phyloP scores from a whole-genome alignment of 2,797 vertebrate species.

The Darevskia nairensis region DNA sequence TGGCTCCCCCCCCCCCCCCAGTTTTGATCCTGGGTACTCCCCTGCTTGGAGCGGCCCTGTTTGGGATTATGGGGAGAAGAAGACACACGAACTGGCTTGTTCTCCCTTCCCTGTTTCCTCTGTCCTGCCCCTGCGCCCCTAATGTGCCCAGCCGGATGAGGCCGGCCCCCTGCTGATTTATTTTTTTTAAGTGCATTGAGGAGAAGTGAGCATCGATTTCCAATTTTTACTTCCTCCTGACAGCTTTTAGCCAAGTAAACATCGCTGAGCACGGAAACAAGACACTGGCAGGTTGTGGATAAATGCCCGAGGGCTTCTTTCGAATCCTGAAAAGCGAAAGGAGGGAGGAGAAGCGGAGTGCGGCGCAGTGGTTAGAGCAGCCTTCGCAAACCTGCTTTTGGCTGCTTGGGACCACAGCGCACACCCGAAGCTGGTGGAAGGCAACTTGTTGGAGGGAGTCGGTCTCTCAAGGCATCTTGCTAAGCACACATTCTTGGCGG shows the following conservation, averaged over 20 bases:
- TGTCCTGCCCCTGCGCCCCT: background rate
- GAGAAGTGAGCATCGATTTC: constrained; percentile 4
- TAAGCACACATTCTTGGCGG: background rate
- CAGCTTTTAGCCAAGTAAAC: constrained; percentile 29
- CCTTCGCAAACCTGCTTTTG: no score
- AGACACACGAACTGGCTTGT: background rate
- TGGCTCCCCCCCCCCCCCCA: no score
- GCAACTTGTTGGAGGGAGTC: no score
- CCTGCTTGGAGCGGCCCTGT: no score
- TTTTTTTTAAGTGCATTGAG: background rate
- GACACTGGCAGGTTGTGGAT: background rate
- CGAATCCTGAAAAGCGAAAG: background rate
- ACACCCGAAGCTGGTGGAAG: background rate
- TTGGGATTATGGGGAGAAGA: background rate
- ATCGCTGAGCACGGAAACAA: background rate
- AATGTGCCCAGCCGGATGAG: background rate
- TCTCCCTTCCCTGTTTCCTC: no score
- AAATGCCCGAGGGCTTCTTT: background rate
- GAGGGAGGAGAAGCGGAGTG: background rate
- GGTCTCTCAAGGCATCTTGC: background rate
- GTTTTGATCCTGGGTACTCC: no score
- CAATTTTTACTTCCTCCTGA: background rate
- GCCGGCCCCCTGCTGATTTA: background rate
- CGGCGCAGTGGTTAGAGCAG: background rate
- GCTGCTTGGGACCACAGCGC: no score